Evolutionary conservation across 2,888 invertebrate genomes (phyloP).

Genomic region (Pollenia griseotomentosa): DNA sequence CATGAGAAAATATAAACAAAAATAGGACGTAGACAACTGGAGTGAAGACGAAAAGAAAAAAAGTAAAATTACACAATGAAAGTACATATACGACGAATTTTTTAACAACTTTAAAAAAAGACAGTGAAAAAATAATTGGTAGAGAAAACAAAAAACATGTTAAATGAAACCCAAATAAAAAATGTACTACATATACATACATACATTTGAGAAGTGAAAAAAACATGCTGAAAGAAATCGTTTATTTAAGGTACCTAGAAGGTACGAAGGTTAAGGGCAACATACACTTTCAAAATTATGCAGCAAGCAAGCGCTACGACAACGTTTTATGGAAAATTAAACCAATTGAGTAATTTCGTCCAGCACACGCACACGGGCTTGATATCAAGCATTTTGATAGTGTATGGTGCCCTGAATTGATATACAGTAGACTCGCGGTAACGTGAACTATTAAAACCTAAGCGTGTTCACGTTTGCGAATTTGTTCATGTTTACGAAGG

Average conservation of each 20-base stretch:
- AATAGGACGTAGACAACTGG: slow-evolving; percentile 11
- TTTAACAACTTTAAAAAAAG: background rate
- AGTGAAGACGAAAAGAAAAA: background rate
- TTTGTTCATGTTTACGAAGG: too few species aligned
- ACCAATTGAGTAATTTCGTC: too few species aligned
- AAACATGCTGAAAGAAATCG: background rate
- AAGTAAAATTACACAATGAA: background rate
- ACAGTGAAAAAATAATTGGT: background rate
- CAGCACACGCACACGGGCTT: too few species aligned
- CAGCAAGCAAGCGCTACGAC: too few species aligned
- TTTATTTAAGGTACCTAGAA: background rate
- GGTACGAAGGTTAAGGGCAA: too few species aligned
- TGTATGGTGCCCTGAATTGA: too few species aligned
- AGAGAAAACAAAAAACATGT: background rate
- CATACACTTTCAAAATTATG: too few species aligned
- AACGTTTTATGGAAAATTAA: too few species aligned
- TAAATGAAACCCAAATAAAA: background rate
- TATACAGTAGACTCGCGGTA: too few species aligned
- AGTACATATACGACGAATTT: background rate
- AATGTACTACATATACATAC: background rate
- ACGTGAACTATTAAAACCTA: too few species aligned
- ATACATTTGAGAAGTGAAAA: background rate
- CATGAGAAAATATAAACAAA: background rate
- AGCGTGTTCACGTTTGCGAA: too few species aligned
- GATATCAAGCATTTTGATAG: too few species aligned